phyloP scores from a whole-genome alignment of 2,888 invertebrate genomes.

The Drosophila kuntzei region DNA sequence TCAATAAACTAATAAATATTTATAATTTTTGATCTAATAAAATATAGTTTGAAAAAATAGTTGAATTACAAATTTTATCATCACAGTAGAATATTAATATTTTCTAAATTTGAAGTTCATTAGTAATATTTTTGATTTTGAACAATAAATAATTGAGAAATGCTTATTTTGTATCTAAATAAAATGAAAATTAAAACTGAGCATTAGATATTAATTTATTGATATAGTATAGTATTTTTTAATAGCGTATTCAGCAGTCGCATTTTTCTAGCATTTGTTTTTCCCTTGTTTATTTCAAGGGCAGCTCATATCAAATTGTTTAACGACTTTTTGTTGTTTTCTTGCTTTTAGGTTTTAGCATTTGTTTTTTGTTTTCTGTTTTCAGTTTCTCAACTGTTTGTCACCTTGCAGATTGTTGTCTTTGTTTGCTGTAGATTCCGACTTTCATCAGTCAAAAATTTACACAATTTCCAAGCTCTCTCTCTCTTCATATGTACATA shows the following conservation, averaged over 20 bases:
- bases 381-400: constrained; percentile 53
- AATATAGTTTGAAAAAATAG: too few species aligned
- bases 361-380: constrained; percentile 8
- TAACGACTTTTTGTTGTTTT: constrained; percentile 59
- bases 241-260: constrained; percentile 22
- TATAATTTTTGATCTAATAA: too few species aligned
- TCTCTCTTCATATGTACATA: constrained; percentile 31
- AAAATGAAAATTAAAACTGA: too few species aligned
- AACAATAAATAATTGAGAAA: too few species aligned
- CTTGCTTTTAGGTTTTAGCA: constrained; percentile 9
- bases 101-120: too few species aligned
- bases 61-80: too few species aligned
- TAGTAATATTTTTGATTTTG: too few species aligned
- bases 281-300: constrained; percentile 60
- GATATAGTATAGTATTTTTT: too few species aligned
- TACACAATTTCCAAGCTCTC: neutral
- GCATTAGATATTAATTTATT: too few species aligned
- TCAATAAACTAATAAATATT: too few species aligned
- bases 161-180: too few species aligned
- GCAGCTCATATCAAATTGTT: constrained; percentile 73
- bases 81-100: too few species aligned
- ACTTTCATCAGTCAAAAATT: constrained; percentile 17
- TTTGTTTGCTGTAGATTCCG: constrained; percentile 31
- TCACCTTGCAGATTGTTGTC: constrained; percentile 61
- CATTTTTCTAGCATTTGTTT: constrained; percentile 2